A percentile compares a stretch with the other conserved stretches of the same genome.
phyloP scores from a whole-genome alignment of 1,140 invertebrate species.

The Agrypnia vestita region DNA sequence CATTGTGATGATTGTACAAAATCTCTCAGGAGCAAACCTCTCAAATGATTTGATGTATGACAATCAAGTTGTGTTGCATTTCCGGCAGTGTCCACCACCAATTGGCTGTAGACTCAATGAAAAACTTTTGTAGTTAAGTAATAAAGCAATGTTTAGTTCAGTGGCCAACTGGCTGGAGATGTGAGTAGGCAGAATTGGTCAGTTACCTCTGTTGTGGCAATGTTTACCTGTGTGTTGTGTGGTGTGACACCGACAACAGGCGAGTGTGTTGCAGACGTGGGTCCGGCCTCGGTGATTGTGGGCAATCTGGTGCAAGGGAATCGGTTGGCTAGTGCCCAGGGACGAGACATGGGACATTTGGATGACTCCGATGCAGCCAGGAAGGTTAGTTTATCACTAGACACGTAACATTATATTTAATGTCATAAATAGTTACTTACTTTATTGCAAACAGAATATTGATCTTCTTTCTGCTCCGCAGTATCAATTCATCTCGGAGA shows the following conservation, averaged over 20 bases:
- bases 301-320: slow-evolving; percentile 99
- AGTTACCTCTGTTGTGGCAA: slow-evolving; percentile 53
- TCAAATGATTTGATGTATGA: background rate
- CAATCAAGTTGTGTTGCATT: background rate
- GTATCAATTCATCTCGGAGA: slow-evolving; percentile 98
- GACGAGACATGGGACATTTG: slow-evolving; percentile 91
- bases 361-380: slow-evolving; percentile 90
- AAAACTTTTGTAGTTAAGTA: slow-evolving; percentile 4
- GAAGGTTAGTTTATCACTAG: slow-evolving; percentile 77
- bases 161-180: background rate
- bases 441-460: background rate
- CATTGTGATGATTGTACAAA: no score
- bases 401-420: background rate
- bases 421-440: background rate
- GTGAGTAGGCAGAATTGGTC: background rate
- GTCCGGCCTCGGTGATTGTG: slow-evolving; percentile 98
- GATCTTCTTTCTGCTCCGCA: slow-evolving; percentile 70
- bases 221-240: slow-evolving; percentile 57
- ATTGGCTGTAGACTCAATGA: slow-evolving; percentile 24
- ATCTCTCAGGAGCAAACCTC: no score
- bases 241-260: slow-evolving; percentile 73
- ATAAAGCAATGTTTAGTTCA: background rate
- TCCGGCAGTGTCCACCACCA: background rate
- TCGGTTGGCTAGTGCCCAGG: slow-evolving; percentile 94
- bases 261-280: slow-evolving; percentile 92